phyloP scores from a whole-genome alignment of 2,113 vertebrate species.

The Pangasianodon hypophthalmus region DNA sequence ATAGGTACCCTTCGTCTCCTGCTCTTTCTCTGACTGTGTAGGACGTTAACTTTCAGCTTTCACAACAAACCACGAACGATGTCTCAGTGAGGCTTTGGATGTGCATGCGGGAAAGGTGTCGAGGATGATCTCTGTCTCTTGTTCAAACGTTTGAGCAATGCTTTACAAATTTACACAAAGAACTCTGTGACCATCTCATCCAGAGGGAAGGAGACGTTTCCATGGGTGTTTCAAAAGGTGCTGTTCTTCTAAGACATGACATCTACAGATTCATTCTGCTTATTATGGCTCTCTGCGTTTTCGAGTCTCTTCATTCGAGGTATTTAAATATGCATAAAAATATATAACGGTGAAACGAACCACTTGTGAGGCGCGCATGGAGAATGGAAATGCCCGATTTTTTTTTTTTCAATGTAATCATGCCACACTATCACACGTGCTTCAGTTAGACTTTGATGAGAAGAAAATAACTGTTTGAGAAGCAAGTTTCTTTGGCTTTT shows the following conservation, averaged over 20 bases:
- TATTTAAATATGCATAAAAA: conserved; percentile 74
- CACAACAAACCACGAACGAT: not conserved
- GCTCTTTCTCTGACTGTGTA: conserved; percentile 68
- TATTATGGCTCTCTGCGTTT: conserved; percentile 42
- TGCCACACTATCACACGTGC: conserved; percentile 65
- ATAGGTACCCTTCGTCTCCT: conserved; percentile 53
- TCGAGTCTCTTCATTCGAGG: conserved; percentile 61
- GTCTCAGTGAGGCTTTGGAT: conserved; percentile 50
- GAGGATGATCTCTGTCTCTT: conserved; percentile 70
- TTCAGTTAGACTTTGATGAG: conserved; percentile 68
- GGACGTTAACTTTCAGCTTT: conserved; percentile 59
- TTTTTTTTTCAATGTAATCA: conserved; percentile 54
- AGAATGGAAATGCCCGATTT: conserved; percentile 62
- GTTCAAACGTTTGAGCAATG: conserved; percentile 52
- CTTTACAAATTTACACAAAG: conserved; percentile 57
- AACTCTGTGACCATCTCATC: conserved; percentile 37
- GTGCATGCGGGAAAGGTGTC: conserved; percentile 58
- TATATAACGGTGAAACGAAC: conserved; percentile 59
- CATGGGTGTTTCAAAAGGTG: conserved; percentile 73
- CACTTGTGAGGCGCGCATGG: conserved; percentile 60
- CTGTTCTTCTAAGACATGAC: conserved; percentile 67
- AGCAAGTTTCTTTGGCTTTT: conserved; percentile 59
- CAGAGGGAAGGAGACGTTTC: conserved; percentile 62
- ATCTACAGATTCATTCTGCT: conserved; percentile 54
- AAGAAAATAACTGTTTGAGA: conserved; percentile 56